Evolutionary conservation across 1,140 invertebrate genomes (phyloP), one percentile per base, ranked within the genome.

Genomic region (Elysia chlorotica): DNA sequence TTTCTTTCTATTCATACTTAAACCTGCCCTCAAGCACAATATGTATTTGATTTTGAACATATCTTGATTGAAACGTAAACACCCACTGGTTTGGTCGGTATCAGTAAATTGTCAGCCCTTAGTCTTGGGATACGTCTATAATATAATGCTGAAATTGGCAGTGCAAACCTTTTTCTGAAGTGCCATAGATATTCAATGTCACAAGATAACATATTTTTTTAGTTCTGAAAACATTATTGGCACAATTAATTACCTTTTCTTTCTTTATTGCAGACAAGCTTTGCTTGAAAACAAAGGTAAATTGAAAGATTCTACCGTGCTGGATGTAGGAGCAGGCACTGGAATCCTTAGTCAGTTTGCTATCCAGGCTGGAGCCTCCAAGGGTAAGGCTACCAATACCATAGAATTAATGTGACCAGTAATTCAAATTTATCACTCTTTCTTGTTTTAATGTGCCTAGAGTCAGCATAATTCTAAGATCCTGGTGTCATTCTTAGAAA

Each of bases 301-400:
- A 17, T 76, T 85, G 56, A 73, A 79, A 59, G 76, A 71, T 35
- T 79, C 80, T 61, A 71, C 76, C 19, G 79, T 85, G 3, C 56
- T 85, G 2, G 81, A 84, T 73, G 78, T 84, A 17, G 82, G 81
- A n/a, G 81, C 82, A 33, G 82, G 82, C 17, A 85, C 81, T 37
- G 84, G 84, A 28, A 86, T 88, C 57, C 73, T 87, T 25, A 83
- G 81, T 25, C 65, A 86, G 38, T 87, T 87, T 80, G 83, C 83
- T 67, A 84, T 81, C 5, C 79, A 95, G 94, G 94, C 88, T 94
- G 28, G 88, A 35, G 86, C 86, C 10, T 77, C 70, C 35, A 72
- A 76, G 92, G 92, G 89, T 94, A 92, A 86, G n/a, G n/a, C n/a
- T n/a, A n/a, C n/a, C n/a, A n/a, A n/a, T n/a, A n/a, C n/a, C n/a